Evolutionary conservation across 2,888 invertebrate genomes (phyloP).

Genomic region (Byasa hedistus): DNA sequence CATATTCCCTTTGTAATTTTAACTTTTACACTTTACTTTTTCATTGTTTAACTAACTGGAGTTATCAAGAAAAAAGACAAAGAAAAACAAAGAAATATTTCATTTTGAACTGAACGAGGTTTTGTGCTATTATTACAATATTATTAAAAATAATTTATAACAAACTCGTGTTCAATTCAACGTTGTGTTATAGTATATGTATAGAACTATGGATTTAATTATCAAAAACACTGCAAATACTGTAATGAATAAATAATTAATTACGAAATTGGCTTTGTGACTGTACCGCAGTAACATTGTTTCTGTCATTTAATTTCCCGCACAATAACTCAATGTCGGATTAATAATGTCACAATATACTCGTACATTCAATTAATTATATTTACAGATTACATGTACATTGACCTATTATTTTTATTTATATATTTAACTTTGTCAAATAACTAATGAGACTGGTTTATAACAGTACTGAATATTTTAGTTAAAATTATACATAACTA

Average conservation of each 20-base stretch:
- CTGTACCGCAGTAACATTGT: no score
- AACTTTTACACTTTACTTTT: slow-evolving; percentile 15
- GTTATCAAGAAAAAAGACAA: not conserved
- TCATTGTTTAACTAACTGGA: not conserved
- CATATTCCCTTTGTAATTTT: slow-evolving; percentile 21
- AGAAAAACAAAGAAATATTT: not conserved
- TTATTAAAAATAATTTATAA: not conserved
- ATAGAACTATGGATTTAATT: no score
- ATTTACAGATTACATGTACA: no score
- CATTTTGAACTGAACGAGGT: not conserved
- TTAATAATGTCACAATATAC: no score
- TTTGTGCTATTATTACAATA: not conserved
- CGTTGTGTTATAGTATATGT: not conserved
- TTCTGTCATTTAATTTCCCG: no score
- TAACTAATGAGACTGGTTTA: not conserved
- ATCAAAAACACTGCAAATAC: no score
- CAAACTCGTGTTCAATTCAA: not conserved
- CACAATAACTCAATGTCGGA: no score
- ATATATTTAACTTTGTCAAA: no score
- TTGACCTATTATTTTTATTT: no score
- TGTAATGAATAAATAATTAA: no score
- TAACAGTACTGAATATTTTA: not conserved
- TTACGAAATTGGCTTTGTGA: no score
- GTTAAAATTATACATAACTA: not conserved
- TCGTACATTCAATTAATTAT: no score